Evolutionary conservation across 2,113 vertebrate species (phyloP).

Genomic region (Lepus europaeus): DNA sequence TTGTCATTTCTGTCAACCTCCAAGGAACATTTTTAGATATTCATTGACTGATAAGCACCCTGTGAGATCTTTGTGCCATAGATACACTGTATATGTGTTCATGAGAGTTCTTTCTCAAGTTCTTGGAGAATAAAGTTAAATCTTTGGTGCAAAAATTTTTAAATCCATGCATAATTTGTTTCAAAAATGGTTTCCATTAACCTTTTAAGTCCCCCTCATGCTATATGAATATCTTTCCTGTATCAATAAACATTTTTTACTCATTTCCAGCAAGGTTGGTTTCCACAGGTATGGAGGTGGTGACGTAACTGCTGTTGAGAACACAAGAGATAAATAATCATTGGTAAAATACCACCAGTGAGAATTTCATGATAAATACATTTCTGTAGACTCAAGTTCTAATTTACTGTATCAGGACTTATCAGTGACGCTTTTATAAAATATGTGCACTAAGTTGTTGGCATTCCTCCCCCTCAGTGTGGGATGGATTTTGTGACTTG

Average conservation of each 20-base stretch:
- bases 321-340: not conserved
- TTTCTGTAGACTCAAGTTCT: not conserved
- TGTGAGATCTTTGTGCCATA: not conserved
- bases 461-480: not conserved
- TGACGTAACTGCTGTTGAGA: not conserved
- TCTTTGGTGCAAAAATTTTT: not conserved
- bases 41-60: not conserved
- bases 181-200: too few species aligned
- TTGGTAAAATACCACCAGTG: not conserved
- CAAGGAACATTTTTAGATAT: not conserved
- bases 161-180: too few species aligned
- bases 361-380: not conserved
- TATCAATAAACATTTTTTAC: not conserved
- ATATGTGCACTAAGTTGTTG: not conserved
- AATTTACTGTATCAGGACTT: not conserved
- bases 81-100: not conserved
- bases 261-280: not conserved
- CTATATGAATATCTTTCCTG: not conserved
- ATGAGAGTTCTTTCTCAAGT: too few species aligned
- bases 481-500: not conserved
- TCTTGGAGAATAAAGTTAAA: too few species aligned
- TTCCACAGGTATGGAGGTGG: not conserved
- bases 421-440: not conserved
- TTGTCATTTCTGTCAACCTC: not conserved
- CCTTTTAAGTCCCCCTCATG: too few species aligned